A percentile compares a stretch with the other conserved stretches of the same genome.
These are phyloP conservation scores for Erebia ligea DNA, from an alignment of 2,888 invertebrate genomes.

Conservation along the genomic window DNA sequence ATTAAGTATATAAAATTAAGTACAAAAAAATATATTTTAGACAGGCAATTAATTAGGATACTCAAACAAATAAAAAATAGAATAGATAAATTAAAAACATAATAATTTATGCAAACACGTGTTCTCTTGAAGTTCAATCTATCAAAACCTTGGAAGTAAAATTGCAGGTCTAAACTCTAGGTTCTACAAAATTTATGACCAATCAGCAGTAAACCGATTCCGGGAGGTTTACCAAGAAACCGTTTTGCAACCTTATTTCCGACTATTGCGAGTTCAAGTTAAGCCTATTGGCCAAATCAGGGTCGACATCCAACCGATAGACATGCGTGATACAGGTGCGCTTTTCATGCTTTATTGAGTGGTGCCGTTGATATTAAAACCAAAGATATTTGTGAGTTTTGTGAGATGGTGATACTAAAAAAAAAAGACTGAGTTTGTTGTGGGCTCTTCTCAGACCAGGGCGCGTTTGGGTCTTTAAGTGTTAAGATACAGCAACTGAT, in stretches of 20 bases:
- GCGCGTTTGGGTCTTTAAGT: too few relatives aligned
- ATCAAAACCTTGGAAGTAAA: neutral
- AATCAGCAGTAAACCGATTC: slow-evolving; percentile 14
- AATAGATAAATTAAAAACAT: too few relatives aligned
- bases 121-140: neutral
- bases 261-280: slow-evolving; percentile 4
- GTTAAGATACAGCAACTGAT: too few relatives aligned
- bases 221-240: neutral
- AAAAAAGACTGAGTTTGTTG: too few relatives aligned
- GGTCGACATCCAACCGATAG: slow-evolving; percentile 34
- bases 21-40: too few relatives aligned
- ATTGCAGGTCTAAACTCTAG: neutral
- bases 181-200: neutral
- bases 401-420: too few relatives aligned
- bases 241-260: slow-evolving; percentile 13
- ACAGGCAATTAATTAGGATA: too few relatives aligned
- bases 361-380: slow-evolving; percentile 18
- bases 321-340: slow-evolving; percentile 40
- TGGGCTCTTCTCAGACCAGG: too few relatives aligned
- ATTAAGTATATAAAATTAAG: too few relatives aligned
- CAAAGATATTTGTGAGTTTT: neutral
- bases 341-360: slow-evolving; percentile 34
- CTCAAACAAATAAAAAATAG: too few relatives aligned
- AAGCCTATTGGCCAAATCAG: slow-evolving; percentile 24
- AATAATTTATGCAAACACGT: neutral